A percentile compares a stretch with the other conserved stretches of the same genome.
Conservation (phyloP, 2,113 vertebrate genomes). For the Bufo gargarizans region DNA sequence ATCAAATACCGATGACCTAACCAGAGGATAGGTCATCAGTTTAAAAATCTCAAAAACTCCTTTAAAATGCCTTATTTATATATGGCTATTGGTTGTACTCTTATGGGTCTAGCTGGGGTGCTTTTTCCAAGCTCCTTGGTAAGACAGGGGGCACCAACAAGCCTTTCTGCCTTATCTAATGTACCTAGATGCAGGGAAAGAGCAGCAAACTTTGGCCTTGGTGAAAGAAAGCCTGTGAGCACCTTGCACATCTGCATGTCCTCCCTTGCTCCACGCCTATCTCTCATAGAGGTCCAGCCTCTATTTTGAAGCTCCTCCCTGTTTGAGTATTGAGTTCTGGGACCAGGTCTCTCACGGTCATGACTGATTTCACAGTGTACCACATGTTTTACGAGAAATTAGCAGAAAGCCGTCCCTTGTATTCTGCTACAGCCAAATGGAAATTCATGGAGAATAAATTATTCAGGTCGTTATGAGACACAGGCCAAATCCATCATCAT, state of each 20-base stretch:
- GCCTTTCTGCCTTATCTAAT: background rate
- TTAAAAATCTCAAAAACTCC: too few species aligned
- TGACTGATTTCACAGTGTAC: background rate
- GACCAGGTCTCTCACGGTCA: background rate
- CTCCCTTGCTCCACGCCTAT: too few species aligned
- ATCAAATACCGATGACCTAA: too few species aligned
- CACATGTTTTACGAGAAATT: background rate
- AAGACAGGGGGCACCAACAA: background rate
- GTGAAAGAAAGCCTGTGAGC: too few species aligned
- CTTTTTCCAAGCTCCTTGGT: too few species aligned
- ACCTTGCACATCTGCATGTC: too few species aligned
- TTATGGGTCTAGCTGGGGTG: too few species aligned
- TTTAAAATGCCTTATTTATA: too few species aligned
- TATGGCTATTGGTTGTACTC: too few species aligned
- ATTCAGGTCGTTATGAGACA: background rate
- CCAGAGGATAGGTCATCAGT: too few species aligned
- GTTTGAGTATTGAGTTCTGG: background rate
- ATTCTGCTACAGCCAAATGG: background rate
- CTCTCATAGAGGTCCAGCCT: too few species aligned
- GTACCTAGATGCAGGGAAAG: background rate
- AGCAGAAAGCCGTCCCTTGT: background rate
- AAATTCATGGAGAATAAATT: background rate
- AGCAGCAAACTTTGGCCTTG: background rate
- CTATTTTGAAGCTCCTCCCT: too few species aligned
- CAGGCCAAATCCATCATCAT: constrained; percentile 27